Evolutionary conservation across 2,113 vertebrate species (phyloP).

Genomic region (Motacilla alba): DNA sequence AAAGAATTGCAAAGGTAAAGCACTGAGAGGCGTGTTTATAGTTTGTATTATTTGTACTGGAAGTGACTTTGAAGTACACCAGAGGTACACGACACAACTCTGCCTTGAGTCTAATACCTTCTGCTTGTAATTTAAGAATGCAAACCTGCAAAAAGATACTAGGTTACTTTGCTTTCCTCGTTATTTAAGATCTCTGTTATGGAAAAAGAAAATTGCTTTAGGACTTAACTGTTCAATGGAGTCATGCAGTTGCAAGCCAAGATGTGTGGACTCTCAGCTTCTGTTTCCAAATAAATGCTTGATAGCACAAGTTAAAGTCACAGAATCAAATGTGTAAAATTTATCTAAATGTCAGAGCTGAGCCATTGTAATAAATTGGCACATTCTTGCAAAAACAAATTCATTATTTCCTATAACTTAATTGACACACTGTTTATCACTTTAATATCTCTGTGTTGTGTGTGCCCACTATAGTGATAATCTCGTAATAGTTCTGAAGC

Average conservation of each 20-base stretch:
- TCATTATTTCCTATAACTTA: neutral
- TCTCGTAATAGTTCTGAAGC: neutral
- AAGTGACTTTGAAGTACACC: neutral
- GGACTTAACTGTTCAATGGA: neutral
- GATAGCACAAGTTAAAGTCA: neutral
- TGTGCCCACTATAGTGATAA: neutral
- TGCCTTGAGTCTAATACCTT: neutral
- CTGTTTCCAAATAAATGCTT: neutral
- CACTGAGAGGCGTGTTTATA: neutral
- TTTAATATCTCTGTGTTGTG: neutral
- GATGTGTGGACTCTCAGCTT: neutral
- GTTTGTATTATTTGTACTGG: neutral
- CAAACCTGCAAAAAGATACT: neutral
- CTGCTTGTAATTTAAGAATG: neutral
- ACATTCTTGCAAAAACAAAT: neutral
- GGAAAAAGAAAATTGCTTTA: neutral
- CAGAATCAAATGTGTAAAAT: neutral
- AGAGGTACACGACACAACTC: neutral
- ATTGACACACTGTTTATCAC: neutral
- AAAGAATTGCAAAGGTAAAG: slow-evolving; percentile 92
- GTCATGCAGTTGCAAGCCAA: neutral
- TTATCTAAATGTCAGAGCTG: neutral
- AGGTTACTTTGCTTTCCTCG: neutral
- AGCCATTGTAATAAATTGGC: neutral
- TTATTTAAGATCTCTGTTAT: neutral